Evolutionary conservation across 2,797 vertebrate genomes (phyloP), one percentile per base, ranked within the genome.

Genomic region (Xenopus petersii): DNA sequence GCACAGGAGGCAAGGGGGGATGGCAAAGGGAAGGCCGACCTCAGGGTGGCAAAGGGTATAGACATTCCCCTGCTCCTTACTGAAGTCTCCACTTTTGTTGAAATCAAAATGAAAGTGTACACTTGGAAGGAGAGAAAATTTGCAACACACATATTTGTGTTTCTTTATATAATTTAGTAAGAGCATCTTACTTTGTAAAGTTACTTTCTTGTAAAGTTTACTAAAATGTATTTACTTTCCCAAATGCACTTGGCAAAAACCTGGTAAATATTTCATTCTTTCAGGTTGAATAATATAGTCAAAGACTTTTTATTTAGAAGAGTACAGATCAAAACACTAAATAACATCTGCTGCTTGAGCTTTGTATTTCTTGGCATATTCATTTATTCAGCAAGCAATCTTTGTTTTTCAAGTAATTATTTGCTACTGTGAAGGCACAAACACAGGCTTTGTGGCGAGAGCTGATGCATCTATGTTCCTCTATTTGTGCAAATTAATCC

Each of bases 171-270:
- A 5, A 42, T 42, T 7, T 42, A 42, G 36, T 42, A 42, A 6
- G 36, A 42, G 36, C 36, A 42, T 42, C 8, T 42, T 42, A 4
- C 36, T 42, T 42, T 42, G 36, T 42, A 42, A 42, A 42, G 36
- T 42, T 42, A 42, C 8, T 42, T 42, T 42, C 26, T 30, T 30
- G 26, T 30, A 1, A 51, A 51, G 49, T 15, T 51, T 51, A 42
- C 15, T 63, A 12, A 64, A 58, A 15, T n/a, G 10, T 55, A 36
- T 54, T 67, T 59, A 64, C 64, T 71, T 60, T 62, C 26, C 58
- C 16, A 7, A 36, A 72, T 78, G 59, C 24, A 55, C 66, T 74
- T 66, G 67, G 64, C 60, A 79, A 79, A 69, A 70, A 70, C 62
- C 12, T 24, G 24, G 13, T n/a, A 9, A 58, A 15, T 9, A 15